These are phyloP conservation scores for Centroberyx gerrardi DNA, from an alignment of 2,797 vertebrate genomes.

Conservation along the genomic window DNA sequence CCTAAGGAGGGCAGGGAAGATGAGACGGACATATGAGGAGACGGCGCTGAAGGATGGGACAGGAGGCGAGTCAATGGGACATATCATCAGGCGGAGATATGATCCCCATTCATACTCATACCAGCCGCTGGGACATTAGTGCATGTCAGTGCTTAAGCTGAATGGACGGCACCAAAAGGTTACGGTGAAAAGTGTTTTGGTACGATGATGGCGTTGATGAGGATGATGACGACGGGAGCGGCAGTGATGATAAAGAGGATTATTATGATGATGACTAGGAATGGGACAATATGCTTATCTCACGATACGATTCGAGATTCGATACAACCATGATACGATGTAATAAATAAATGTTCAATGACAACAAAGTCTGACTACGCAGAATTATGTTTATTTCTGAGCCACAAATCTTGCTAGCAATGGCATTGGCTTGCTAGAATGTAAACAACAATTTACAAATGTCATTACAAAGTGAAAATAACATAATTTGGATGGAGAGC, in stretches of 20 bases:
- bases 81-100: constrained; percentile 61
- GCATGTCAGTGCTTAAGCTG: constrained; percentile 32
- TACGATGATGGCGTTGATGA: constrained; percentile 8
- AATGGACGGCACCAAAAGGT: constrained; percentile 8
- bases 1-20: constrained; percentile 60
- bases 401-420: too few relatives aligned
- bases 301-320: too few relatives aligned
- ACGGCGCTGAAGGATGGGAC: constrained; percentile 49
- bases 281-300: too few relatives aligned
- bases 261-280: neutral
- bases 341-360: too few relatives aligned
- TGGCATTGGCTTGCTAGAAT: too few relatives aligned
- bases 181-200: constrained; percentile 16
- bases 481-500: too few relatives aligned
- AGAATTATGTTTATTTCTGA: too few relatives aligned
- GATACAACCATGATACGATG: too few relatives aligned
- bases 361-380: too few relatives aligned
- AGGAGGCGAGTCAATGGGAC: constrained; percentile 50
- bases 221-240: constrained; percentile 6
- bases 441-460: too few relatives aligned
- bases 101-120: constrained; percentile 37
- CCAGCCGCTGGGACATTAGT: constrained; percentile 52
- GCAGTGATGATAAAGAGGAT: constrained; percentile 12
- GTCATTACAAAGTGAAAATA: too few relatives aligned
- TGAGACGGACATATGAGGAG: constrained; percentile 54